Conservation (phyloP, 1,140 invertebrate species). For the Ruditapes philippinarum region DNA sequence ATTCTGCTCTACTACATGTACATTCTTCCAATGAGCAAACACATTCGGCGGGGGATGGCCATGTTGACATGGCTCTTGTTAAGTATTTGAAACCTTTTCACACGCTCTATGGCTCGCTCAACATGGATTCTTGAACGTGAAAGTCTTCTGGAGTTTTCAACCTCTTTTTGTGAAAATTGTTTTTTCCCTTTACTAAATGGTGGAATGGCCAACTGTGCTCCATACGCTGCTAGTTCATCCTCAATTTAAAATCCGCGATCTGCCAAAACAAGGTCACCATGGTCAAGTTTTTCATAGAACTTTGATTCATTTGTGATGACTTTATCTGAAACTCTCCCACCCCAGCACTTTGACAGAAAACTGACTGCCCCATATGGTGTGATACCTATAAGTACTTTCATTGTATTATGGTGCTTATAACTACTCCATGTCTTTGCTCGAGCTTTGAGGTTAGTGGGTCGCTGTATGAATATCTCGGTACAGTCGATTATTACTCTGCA, state of each 20-base stretch:
- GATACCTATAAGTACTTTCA: constrained; percentile 34
- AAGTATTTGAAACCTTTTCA: no score
- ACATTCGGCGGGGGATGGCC: no score
- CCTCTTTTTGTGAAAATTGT: neutral
- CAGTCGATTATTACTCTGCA: constrained; percentile 46
- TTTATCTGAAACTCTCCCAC: constrained; percentile 67
- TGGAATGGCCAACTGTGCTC: constrained; percentile 40
- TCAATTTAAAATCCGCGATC: constrained; percentile 59
- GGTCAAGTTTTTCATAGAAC: constrained; percentile 55
- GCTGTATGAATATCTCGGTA: constrained; percentile 38
- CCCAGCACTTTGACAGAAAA: constrained; percentile 53
- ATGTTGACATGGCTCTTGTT: no score
- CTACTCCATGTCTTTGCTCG: constrained; percentile 21
- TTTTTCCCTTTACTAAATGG: constrained; percentile 43
- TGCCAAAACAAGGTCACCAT: constrained; percentile 58
- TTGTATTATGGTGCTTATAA: constrained; percentile 30
- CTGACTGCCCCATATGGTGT: constrained; percentile 36
- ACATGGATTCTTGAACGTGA: constrained; percentile 28
- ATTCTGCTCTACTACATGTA: no score
- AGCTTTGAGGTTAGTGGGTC: constrained; percentile 17
- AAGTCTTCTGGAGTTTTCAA: constrained; percentile 6
- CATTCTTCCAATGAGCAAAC: no score
- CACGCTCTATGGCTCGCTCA: no score
- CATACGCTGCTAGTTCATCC: constrained; percentile 18
- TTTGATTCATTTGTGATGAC: constrained; percentile 48